phyloP scores from a whole-genome alignment of 1,140 invertebrate genomes.

The Sitophilus oryzae region DNA sequence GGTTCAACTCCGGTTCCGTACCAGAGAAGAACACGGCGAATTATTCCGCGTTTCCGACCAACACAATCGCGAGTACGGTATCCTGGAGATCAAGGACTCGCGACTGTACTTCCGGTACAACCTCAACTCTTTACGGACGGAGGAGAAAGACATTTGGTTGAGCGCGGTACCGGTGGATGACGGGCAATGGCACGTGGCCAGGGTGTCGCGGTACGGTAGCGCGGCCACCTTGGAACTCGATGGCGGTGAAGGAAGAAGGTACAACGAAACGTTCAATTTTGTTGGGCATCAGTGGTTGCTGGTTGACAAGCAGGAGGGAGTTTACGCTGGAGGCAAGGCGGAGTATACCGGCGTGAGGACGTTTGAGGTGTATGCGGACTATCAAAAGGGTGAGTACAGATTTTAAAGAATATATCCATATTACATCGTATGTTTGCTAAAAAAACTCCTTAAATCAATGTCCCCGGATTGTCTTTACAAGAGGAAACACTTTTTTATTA shows the following conservation, averaged over 20 bases:
- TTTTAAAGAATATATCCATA: not conserved
- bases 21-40: conserved; percentile 86
- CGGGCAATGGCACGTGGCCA: conserved; percentile 94
- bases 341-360: conserved; percentile 88
- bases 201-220: conserved; percentile 83
- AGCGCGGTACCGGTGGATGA: conserved; percentile 86
- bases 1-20: conserved; percentile 87
- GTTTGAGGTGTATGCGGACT: conserved; percentile 92
- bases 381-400: conserved; percentile 69
- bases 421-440: no score
- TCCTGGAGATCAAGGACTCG: conserved; percentile 88
- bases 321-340: conserved; percentile 91
- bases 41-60: conserved; percentile 89
- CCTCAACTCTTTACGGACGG: conserved; percentile 81
- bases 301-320: conserved; percentile 90
- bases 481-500: no score
- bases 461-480: no score
- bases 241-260: conserved; percentile 89
- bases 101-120: conserved; percentile 88
- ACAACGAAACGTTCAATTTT: conserved; percentile 90
- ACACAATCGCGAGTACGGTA: conserved; percentile 90
- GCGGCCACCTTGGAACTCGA: conserved; percentile 91
- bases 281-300: conserved; percentile 85
- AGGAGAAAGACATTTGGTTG: conserved; percentile 86
- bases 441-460: no score